phyloP scores from a whole-genome alignment of 2,888 invertebrate species.

The Ectropis crepuscularia region DNA sequence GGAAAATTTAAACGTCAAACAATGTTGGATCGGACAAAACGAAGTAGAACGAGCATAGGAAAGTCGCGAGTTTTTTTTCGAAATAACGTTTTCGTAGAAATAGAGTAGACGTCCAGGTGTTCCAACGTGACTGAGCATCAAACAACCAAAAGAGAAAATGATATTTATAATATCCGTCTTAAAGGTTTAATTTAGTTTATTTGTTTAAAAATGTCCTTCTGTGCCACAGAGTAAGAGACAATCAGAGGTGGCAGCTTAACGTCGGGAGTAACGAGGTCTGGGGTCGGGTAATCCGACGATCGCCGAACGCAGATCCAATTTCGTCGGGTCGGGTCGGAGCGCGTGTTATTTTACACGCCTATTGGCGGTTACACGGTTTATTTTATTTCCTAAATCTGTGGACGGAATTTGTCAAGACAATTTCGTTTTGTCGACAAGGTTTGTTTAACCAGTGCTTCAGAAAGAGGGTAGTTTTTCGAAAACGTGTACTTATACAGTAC shows the following conservation, averaged over 20 bases:
- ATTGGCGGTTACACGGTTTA: conserved; percentile 37
- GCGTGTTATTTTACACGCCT: conserved; percentile 37
- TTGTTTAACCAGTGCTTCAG: background rate
- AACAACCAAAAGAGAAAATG: too few species aligned
- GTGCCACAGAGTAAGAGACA: conserved; percentile 57
- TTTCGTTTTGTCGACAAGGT: conserved; percentile 32
- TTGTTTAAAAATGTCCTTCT: conserved; percentile 29
- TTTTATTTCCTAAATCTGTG: conserved; percentile 22
- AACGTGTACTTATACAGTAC: too few species aligned
- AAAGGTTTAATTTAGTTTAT: background rate
- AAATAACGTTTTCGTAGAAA: too few species aligned
- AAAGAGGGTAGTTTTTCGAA: too few species aligned
- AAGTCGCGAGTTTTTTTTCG: too few species aligned
- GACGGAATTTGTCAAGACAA: conserved; percentile 42
- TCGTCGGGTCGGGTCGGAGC: conserved; percentile 41
- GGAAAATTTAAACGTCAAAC: too few species aligned
- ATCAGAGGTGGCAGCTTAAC: conserved; percentile 60
- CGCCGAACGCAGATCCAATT: conserved; percentile 61
- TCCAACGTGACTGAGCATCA: too few species aligned
- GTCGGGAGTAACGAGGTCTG: conserved; percentile 51
- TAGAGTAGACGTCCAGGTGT: too few species aligned
- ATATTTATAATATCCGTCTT: background rate
- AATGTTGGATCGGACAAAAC: too few species aligned
- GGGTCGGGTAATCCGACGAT: conserved; percentile 51
- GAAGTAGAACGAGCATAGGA: too few species aligned